Evolutionary conservation across 1,140 invertebrate species (phyloP).

Genomic region (Brachionus rotundiformis): DNA sequence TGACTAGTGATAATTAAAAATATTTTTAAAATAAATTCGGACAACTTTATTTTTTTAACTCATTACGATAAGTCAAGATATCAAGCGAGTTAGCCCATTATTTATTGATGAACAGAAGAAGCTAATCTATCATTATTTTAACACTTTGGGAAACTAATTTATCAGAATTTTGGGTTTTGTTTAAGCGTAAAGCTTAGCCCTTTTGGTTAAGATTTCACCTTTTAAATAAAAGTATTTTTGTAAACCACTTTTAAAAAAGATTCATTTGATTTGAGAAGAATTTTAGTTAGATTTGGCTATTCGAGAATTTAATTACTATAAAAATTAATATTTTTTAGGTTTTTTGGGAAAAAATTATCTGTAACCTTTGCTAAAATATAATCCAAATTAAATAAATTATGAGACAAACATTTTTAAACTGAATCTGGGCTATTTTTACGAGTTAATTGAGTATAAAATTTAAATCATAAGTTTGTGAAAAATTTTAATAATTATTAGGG

Average conservation of each 20-base stretch:
- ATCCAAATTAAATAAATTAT: no score
- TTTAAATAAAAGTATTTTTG: not conserved
- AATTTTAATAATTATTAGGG: no score
- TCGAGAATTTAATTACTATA: no score
- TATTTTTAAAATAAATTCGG: not conserved
- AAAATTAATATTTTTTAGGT: no score
- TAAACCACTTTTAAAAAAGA: no score
- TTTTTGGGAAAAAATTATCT: no score
- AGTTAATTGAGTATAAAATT: no score
- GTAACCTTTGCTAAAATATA: no score
- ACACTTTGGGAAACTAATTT: slow-evolving; percentile 14
- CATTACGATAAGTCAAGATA: not conserved
- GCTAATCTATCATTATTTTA: slow-evolving; percentile 2
- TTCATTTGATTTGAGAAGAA: not conserved
- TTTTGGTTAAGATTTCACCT: not conserved
- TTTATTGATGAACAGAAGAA: not conserved
- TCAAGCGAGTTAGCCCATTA: not conserved
- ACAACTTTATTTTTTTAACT: not conserved
- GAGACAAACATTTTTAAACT: no score
- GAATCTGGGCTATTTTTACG: no score
- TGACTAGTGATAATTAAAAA: not conserved
- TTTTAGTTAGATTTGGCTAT: not conserved
- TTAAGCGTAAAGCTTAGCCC: not conserved
- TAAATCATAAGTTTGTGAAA: no score
- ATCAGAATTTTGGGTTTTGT: not conserved